These are phyloP conservation scores for Saimiri boliviensis DNA, from an alignment of 2,113 vertebrate genomes.

Conservation along the genomic window DNA sequence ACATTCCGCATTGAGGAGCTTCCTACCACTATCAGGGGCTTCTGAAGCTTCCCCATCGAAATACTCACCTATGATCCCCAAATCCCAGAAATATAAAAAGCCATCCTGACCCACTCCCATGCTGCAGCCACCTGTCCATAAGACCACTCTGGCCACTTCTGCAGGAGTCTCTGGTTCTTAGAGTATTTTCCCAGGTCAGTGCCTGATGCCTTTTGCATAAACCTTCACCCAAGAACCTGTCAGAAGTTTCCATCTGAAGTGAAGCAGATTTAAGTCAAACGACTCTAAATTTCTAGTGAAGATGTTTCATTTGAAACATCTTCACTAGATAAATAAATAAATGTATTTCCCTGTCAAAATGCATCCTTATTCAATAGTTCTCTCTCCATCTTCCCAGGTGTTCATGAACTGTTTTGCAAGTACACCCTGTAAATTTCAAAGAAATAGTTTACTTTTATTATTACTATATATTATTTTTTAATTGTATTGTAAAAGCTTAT, in stretches of 20 bases:
- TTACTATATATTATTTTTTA: neutral
- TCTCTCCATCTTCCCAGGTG: neutral
- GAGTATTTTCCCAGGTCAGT: neutral
- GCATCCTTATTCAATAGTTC: neutral
- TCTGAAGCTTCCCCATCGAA: neutral
- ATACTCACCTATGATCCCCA: neutral
- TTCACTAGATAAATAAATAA: no score
- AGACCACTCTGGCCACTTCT: neutral
- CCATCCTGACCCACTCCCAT: fast-evolving
- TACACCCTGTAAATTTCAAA: neutral
- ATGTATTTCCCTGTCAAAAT: neutral
- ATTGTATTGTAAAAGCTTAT: neutral
- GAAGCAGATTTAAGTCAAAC: neutral
- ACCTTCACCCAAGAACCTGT: neutral
- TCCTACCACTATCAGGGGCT: neutral
- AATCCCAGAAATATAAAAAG: neutral
- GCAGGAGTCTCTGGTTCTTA: neutral
- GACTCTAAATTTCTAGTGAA: neutral
- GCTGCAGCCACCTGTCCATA: fast-evolving
- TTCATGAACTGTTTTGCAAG: neutral
- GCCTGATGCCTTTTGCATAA: neutral
- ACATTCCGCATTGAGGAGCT: neutral
- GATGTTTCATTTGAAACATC: neutral
- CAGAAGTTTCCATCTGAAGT: neutral
- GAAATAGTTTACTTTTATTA: neutral